Evolutionary conservation across 1,140 invertebrate species (phyloP), one percentile per base, ranked within the genome.

Genomic region (Brachionus calyciflorus): DNA sequence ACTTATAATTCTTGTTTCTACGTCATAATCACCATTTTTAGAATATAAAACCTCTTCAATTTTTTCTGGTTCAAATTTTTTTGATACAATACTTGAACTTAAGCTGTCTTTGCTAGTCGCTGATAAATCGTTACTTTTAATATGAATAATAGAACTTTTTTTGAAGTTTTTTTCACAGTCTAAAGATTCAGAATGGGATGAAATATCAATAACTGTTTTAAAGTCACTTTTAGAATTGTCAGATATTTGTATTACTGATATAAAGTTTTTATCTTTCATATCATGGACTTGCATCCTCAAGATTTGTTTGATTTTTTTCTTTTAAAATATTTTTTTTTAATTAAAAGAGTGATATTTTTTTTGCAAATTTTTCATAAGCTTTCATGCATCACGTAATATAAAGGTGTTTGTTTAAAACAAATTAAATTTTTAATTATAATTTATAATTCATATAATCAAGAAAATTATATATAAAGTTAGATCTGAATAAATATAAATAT

Each of bases 1-100:
- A 12, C 41, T 65, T 24, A 65, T 44, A 65, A 65, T 44, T 41
- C 19, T 65, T 46, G 60, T 65, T 44, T 65, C 60, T 9, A 65
- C 9, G 12, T 65, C 40, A 24, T 44, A 21, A 2, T 44, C 60
- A 21, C 24, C 60, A 44, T 65, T 44, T 12, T 44, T 65, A 5
- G 60, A 24, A 12, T 24, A 65, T 44, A 65, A 65, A 44, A 65
- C 41, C 44, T 65, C 60, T 44, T 65, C 60, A n/a, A n/a, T n/a
- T n/a, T n/a, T n/a, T n/a, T n/a, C n/a, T n/a, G 12, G 21, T 41
- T 21, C 37, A 44, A 24, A 9, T 65, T 41, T 65, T 19, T 44
- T 26, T 65, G 12, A 65, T 65, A 44, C 60, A 24, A 44, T 60
- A 33, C 6, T 37, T 33, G 28, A 60, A 60, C 55, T 17, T n/a